Evolutionary conservation across 2,113 vertebrate genomes (phyloP), one percentile per base, ranked within the genome.

Genomic region (Maccullochella peelii): DNA sequence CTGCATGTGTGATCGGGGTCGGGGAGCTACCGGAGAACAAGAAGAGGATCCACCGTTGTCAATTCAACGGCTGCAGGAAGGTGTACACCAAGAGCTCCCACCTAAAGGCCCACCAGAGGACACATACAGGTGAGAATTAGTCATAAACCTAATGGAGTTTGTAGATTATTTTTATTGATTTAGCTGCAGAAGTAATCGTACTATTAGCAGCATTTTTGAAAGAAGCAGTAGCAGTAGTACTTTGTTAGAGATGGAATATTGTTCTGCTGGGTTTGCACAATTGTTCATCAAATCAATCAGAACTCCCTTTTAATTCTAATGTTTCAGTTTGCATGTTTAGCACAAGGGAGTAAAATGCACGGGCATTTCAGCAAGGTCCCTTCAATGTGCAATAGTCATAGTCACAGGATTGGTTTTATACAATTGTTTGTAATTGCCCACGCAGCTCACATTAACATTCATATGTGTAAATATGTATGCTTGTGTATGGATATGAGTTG

Each of bases 51-150:
- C 98, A 99, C 89, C 98, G 98, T 73, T 99, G 98, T 90, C 98
- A 99, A 57, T 99, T 99, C 94, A 99, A 99, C 59, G 98, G 98
- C 90, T 99, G 98, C 94, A 96, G 98, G 91, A 99, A 99, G 94
- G 98, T 99, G 89, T 99, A 99, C 94, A 99, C 98, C 95, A 99
- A 99, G 96, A 99, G 98, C 93, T 99, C 98, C 90, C 98, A 99
- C 94, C 95, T 99, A 93, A 99, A 99, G 95, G 98, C 98, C 89
- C 98, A 99, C 93, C 98, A 99, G 96, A 97, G 98, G 95, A 99
- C 98, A 91, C 98, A 99, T 92, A 99, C 98, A 97, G 98, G 98
- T 99, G 95, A 85, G 94, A 62, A 42, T 23, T 2, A 18, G 8
- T 21, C 63, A 21, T 12, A 5, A 71, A 1, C 55, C 42, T 15